Evolutionary conservation across 1,140 invertebrate species (phyloP).

Genomic region (Venturia canescens): DNA sequence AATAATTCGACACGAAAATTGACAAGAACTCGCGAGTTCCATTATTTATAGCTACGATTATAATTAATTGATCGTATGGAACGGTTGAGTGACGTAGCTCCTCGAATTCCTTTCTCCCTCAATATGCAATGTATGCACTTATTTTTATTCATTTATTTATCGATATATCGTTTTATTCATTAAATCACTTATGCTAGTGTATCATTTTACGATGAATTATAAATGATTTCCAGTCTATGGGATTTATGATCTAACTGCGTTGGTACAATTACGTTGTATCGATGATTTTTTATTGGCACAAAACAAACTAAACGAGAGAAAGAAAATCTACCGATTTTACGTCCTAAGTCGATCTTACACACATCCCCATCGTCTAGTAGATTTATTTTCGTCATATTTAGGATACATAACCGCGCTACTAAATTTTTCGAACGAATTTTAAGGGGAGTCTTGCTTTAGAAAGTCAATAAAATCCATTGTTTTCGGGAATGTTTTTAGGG

Average conservation of each 20-base stretch:
- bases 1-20: conserved; percentile 23
- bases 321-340: not conserved
- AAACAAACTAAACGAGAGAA: conserved; percentile 28
- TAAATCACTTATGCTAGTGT: conserved; percentile 36
- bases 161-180: conserved; percentile 3
- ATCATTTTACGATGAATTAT: conserved; percentile 43
- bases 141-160: conserved; percentile 11
- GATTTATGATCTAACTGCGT: conserved; percentile 38
- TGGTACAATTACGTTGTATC: conserved; percentile 46
- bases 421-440: conserved; percentile 9
- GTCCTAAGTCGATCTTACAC: conserved; percentile 11
- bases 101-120: conserved; percentile 20
- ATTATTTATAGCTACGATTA: conserved; percentile 59
- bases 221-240: conserved; percentile 47
- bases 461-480: too few relatives aligned
- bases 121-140: not conserved
- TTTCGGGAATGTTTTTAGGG: too few relatives aligned
- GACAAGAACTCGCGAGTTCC: conserved; percentile 41
- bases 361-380: not conserved
- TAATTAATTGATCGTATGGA: conserved; percentile 66
- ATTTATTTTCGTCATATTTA: conserved; percentile 22
- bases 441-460: too few relatives aligned
- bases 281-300: conserved; percentile 30
- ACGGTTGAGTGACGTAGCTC: conserved; percentile 59
- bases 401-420: conserved; percentile 42